Conservation (phyloP, 2,797 vertebrate species). For the Acanthurus lineatus region DNA sequence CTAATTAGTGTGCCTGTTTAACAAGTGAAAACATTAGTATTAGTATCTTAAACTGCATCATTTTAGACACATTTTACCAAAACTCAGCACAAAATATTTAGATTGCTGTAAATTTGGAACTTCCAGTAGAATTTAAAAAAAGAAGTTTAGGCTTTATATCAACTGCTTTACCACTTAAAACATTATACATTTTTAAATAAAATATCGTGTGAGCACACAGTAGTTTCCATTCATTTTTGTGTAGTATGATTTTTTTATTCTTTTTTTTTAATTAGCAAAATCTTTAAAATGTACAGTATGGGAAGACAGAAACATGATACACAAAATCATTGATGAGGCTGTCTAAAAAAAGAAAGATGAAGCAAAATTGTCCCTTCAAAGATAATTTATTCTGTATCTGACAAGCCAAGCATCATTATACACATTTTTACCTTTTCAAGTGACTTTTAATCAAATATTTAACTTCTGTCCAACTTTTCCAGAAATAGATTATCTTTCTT, state of each 20-base stretch:
- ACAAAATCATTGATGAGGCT: background rate
- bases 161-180: background rate
- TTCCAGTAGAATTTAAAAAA: background rate
- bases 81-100: background rate
- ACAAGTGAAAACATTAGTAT: no score
- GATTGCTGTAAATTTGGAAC: background rate
- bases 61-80: background rate
- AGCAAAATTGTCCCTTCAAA: background rate
- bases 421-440: constrained; percentile 28
- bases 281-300: no score
- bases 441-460: constrained; percentile 37
- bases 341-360: constrained; percentile 17
- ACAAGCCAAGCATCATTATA: background rate
- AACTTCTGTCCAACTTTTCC: constrained; percentile 36
- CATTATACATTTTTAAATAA: no score
- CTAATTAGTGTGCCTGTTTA: background rate
- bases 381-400: constrained; percentile 15
- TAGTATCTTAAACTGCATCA: background rate
- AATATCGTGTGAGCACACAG: no score
- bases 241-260: no score
- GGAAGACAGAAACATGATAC: background rate
- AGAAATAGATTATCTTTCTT: constrained; percentile 19
- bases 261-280: no score
- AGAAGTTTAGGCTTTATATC: background rate
- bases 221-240: no score